These are phyloP conservation scores for Magallana gigas DNA, from an alignment of 1,140 invertebrate genomes.

Conservation along the genomic window DNA sequence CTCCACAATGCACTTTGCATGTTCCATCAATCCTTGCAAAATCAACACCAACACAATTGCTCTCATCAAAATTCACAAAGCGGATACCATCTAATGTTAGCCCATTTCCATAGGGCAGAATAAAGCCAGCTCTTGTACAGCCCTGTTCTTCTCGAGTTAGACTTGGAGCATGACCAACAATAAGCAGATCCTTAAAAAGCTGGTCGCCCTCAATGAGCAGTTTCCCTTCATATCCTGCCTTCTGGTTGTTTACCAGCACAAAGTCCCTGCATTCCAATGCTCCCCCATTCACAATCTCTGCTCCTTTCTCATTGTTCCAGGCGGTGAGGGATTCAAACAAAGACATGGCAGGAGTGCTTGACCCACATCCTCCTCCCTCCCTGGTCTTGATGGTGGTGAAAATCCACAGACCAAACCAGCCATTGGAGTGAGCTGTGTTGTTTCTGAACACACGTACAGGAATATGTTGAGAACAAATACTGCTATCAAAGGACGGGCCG, in stretches of 20 bases:
- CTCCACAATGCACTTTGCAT: conserved; percentile 66
- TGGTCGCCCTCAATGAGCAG: conserved; percentile 42
- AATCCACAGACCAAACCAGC: conserved; percentile 77
- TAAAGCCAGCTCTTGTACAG: conserved; percentile 64
- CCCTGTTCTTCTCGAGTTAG: conserved; percentile 37
- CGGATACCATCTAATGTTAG: conserved; percentile 44
- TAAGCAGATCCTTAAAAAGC: conserved; percentile 61
- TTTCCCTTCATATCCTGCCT: conserved; percentile 67
- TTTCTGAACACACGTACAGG: conserved; percentile 69
- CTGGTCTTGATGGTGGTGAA: conserved; percentile 68
- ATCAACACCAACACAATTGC: conserved; percentile 58
- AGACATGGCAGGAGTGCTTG: conserved; percentile 51
- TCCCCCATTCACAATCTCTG: conserved; percentile 70
- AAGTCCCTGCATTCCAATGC: conserved; percentile 70
- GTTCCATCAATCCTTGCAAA: conserved; percentile 67
- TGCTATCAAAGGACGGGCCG: conserved; percentile 67
- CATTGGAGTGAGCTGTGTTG: conserved; percentile 74
- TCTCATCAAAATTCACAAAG: conserved; percentile 58
- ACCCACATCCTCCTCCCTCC: conserved; percentile 48
- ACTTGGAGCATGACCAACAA: conserved; percentile 61
- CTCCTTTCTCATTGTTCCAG: conserved; percentile 73
- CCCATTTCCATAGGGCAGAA: conserved; percentile 66
- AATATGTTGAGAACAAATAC: conserved; percentile 68
- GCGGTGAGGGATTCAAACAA: conserved; percentile 60
- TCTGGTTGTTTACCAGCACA: conserved; percentile 67